Base-by-base conservation (phyloP, 2,797 vertebrate species). In the Anguilla marmorata region DNA sequence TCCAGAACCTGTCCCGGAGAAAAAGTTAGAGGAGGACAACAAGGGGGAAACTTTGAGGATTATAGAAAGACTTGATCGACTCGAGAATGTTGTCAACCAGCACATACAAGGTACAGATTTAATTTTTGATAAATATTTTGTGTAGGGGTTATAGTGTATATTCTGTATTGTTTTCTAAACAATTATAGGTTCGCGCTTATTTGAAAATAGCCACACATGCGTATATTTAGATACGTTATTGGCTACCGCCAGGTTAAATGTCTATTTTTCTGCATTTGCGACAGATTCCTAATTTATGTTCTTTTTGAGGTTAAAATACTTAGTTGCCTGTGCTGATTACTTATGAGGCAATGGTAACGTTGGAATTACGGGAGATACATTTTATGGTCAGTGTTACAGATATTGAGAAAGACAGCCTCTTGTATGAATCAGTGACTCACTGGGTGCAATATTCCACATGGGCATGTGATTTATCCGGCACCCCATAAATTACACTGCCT, bases 11-110 rank as follows among this genome's bases (percentile, higher is more conserved):
- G 93, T 97, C 90, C 95, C 97, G 4, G 98, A 97, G 90, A 97
- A 96, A 96, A 98, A 98, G 96, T 96, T 98, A 87, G 97, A 98
- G 88, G 97, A 96, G 80, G 97, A 98, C 94, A 98, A 97, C 92
- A 96, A 96, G 94, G 98, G 98, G 84, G 98, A 99, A 94, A 99
- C 98, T 88, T 93, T 97, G 88, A 96, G 98, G 95, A 99, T 99
- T 95, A 98, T 99, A 91, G 97, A 99, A 91, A 95, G 98, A 88
- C 96, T 99, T 88, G 97, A 99, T 92, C 97, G 98, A 84, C 96
- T 99, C 95, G 98, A 99, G 94, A 98, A 95, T 92, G 98, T 99
- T 91, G 98, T 99, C 93, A 99, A 98, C 94, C 98, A 98, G 94
- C 98, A 99, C 92, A 98, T 99, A 83, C 98, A 99, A 97, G 98